Evolutionary conservation across 2,797 vertebrate genomes (phyloP), one percentile per base, ranked within the genome.

Genomic region (Pachyuromys duprasi): DNA sequence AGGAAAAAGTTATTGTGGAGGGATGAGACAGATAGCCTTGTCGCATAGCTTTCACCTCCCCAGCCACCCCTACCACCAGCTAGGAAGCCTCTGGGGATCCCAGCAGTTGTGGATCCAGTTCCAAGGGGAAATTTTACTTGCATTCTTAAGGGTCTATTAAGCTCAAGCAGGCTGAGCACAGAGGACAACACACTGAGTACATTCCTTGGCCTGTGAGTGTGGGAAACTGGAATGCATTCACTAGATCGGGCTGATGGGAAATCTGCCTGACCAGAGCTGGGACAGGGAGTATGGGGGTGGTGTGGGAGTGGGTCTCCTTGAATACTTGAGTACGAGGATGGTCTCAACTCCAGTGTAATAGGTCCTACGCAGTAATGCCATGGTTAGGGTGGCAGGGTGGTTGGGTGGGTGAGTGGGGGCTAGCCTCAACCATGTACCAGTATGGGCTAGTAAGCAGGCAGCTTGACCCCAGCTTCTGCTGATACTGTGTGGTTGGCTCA

Each of bases 31-130:
- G 45, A 8, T 78, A 84, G 93, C 86, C 93, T 89, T 82, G 92
- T 97, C 96, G 96, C 97, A 97, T 97, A 93, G 92, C 94, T 96
- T 87, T 95, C 79, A 95, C 86, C 92, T 65, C 94, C 94, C 88
- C 93, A 33, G 86, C 94, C 96, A 96, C 97, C 93, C 96, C 97
- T 95, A 80, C 94, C 92, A 90, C 95, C 86, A 92, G 96, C 86
- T 84, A 93, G 31, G 86, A 93, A 87, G 69, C 89, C 72, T 96
- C 86, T 6, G 7, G 95, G 28, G 63, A 14, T 26, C 0, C 75
- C 33, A 84, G 2, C 87, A 3, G 5, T 12, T 91, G 97, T 98
- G 98, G 98, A 97, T 97, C 98, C 98, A 96, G 97, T 95, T 94
- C 96, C 95, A 89, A 96, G 72, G 33, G 90, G 72, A 97, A 96